These are phyloP conservation scores for Pogonus chalceus DNA, from an alignment of 1,140 invertebrate genomes.

Conservation along the genomic window DNA sequence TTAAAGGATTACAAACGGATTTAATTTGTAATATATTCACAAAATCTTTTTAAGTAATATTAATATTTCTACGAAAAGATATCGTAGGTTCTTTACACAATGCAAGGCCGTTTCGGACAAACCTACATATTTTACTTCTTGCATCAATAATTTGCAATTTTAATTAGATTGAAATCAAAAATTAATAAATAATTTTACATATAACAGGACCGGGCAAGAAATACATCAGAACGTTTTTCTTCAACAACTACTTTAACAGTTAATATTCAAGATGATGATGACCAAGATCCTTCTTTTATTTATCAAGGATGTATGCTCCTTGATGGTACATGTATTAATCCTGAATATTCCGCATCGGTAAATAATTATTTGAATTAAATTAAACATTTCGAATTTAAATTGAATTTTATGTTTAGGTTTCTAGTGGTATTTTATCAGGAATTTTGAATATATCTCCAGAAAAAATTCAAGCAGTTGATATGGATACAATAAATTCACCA, in stretches of 20 bases:
- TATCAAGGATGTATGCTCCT: constrained; percentile 69
- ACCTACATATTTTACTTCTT: no score
- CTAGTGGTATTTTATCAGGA: constrained; percentile 68
- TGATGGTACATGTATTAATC: constrained; percentile 72
- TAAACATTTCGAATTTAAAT: constrained; percentile 2
- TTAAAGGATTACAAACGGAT: no score
- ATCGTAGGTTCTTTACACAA: no score
- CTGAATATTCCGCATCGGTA: constrained; percentile 64
- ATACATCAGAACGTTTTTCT: constrained; percentile 60
- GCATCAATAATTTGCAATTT: no score
- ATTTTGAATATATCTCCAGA: constrained; percentile 75
- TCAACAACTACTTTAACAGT: constrained; percentile 77
- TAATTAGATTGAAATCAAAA: no score
- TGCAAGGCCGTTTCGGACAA: no score
- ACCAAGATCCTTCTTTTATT: constrained; percentile 79
- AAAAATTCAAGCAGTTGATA: constrained; percentile 78
- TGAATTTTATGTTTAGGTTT: constrained; percentile 45
- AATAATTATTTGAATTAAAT: constrained; percentile 22
- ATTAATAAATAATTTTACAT: constrained; percentile 20
- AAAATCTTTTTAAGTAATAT: no score
- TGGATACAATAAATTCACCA: constrained; percentile 73
- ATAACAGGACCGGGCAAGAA: constrained; percentile 69
- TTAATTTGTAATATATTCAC: no score
- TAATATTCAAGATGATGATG: constrained; percentile 78
- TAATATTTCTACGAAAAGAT: no score